Evolutionary conservation across 1,140 invertebrate genomes (phyloP), one percentile per base, ranked within the genome.

Genomic region (Trachymyrmex cornetzi): DNA sequence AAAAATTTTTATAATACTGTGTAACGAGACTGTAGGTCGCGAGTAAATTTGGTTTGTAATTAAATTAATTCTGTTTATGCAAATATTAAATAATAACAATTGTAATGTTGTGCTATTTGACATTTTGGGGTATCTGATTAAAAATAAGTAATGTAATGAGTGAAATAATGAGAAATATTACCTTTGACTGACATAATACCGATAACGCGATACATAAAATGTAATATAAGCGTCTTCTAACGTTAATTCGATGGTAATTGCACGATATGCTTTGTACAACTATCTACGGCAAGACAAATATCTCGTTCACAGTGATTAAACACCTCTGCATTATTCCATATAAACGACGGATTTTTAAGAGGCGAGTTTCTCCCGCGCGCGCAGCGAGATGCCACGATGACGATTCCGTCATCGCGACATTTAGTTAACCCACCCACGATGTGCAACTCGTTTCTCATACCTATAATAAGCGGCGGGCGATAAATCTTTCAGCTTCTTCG

Each of bases 401-500:
- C 38, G 77, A 59, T 71, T 79, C 63, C 63, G 38, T 88, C 69
- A 87, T 67, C 80, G 74, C 61, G 67, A 63, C 57, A 74, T 77
- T 79, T 82, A 34, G 59, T 77, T 50, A 71, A 89, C 77, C 89
- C 90, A 88, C 88, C 90, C 91, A 91, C 91, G 88, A 91, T 72
- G 91, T 57, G 72, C 63, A 82, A 88, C 86, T 77, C 71, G 75
- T 57, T 86, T 91, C 77, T 90, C 81, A 75, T 92, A 85, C 86
- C 88, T 93, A 91, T 93, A 92, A 91, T 89, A 90, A 93, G 87
- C 80, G 86, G 59, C 80, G 67, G 86, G 55, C 91, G 82, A 93
- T 93, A 93, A 93, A 93, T 93, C 93, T 92, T 80, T 87, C 64
- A 48, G 77, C 79, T 89, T 59, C 57, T 75, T 75, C n/a, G 79